Evolutionary conservation across 1,140 invertebrate species (phyloP).

Genomic region (Cataglyphis hispanica): DNA sequence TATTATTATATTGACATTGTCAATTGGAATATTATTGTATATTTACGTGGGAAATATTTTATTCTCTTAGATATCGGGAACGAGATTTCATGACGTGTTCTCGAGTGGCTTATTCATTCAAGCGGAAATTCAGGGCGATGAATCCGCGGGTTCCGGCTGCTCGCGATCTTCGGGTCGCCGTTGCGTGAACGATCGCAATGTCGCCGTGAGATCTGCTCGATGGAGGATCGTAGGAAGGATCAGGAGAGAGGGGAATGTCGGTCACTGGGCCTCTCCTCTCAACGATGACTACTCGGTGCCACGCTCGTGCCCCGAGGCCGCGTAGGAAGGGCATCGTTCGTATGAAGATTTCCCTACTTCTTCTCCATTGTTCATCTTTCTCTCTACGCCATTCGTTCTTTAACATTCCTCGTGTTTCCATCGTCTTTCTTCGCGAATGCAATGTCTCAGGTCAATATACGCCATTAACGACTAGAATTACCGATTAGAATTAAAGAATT

Average conservation of each 20-base stretch:
- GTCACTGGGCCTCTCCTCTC: conserved; percentile 82
- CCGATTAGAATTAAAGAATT: neutral
- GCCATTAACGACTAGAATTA: neutral
- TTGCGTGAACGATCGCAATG: too few relatives aligned
- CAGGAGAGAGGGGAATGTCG: conserved; percentile 81
- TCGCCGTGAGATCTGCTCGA: conserved; percentile 57
- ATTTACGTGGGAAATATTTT: neutral
- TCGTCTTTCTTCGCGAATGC: neutral
- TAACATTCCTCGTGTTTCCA: conserved; percentile 14
- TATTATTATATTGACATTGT: too few relatives aligned
- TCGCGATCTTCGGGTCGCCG: conserved; percentile 37
- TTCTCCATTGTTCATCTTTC: conserved; percentile 50
- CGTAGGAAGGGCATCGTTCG: conserved; percentile 72
- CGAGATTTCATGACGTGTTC: neutral
- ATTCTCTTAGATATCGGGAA: neutral
- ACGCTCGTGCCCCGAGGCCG: conserved; percentile 65
- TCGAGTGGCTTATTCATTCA: neutral
- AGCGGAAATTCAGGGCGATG: conserved; percentile 66
- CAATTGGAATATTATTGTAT: neutral
- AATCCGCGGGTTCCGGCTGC: conserved; percentile 71
- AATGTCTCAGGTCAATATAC: neutral
- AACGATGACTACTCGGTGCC: conserved; percentile 68
- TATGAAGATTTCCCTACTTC: conserved; percentile 58
- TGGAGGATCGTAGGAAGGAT: conserved; percentile 55
- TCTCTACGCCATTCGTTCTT: conserved; percentile 51